Evolutionary conservation across 2,797 vertebrate species (phyloP), one percentile per base, ranked within the genome.

Genomic region (Acanthis flammea): DNA sequence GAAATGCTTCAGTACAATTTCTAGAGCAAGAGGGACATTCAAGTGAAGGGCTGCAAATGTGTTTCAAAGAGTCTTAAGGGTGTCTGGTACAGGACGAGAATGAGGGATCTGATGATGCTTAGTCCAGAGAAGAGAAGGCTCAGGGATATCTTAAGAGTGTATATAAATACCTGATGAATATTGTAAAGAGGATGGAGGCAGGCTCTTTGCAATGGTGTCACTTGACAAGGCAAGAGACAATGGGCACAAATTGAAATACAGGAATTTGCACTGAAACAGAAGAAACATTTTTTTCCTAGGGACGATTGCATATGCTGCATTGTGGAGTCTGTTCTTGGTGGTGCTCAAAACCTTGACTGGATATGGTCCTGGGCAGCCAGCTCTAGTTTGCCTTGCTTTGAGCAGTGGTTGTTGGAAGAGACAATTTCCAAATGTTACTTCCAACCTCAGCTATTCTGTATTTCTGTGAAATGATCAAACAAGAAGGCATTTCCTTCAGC

Each of bases 401-500:
- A 45, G 37, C 42, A 47, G 63, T 44, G 35, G 2, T n/a, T 19
- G 17, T 14, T 68, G 66, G 39, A 86, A 14, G 23, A 54, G 19
- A 14, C 39, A 7, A 10, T 85, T 63, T 89, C 44, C 58, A 54
- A 53, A 41, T 5, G 4, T 74, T 71, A 10, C 61, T 88, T 83
- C 63, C 27, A 67, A 3, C 45, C 42, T 92, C 22, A 22, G 41
- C 71, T 77, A 3, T 89, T 42, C 19, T 0, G 0, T 41, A 41
- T 41, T 82, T 89, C 37, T 85, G 27, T 77, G 80, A 78, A 78
- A 61, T 68, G 62, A 54, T 89, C 63, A 54, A 80, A 50, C 12
- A 48, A 24, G 42, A 85, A 91, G 31, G 85, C 54, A 84, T 95
- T 95, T 92, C 92, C 81, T 92, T 57, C 53, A 63, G 71, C 85